A percentile compares a stretch with the other conserved stretches of the same genome.
Evolutionary conservation across 2,113 vertebrate genomes (phyloP).

Genomic region (Cheirogaleus medius): DNA sequence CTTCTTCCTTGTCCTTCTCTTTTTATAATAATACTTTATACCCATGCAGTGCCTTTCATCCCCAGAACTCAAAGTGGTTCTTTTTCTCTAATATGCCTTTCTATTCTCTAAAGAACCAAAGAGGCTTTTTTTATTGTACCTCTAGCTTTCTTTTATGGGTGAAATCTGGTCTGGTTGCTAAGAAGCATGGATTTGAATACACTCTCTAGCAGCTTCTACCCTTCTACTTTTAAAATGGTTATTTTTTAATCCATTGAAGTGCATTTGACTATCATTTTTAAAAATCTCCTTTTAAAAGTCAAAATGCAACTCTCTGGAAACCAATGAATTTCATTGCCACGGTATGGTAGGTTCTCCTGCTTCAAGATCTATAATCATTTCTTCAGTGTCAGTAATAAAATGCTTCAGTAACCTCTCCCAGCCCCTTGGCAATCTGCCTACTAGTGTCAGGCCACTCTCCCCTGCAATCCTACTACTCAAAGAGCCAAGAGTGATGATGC

Average conservation of each 20-base stretch:
- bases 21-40: conserved; percentile 63
- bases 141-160: conserved; percentile 60
- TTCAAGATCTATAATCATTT: conserved; percentile 73
- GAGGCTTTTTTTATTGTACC: conserved; percentile 21
- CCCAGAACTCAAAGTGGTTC: conserved; percentile 69
- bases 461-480: conserved; percentile 50
- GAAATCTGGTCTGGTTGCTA: conserved; percentile 74
- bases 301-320: conserved; percentile 73
- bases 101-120: conserved; percentile 65
- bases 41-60: conserved; percentile 64
- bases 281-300: conserved; percentile 75
- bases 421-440: conserved; percentile 67
- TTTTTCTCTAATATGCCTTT: conserved; percentile 71
- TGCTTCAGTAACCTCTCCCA: conserved; percentile 72
- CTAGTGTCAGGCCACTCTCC: conserved; percentile 47
- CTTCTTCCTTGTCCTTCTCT: conserved; percentile 55
- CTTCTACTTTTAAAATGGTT: conserved; percentile 71
- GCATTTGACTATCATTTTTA: conserved; percentile 72
- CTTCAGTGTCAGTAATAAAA: conserved; percentile 75
- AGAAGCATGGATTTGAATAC: conserved; percentile 75
- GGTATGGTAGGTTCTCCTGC: conserved; percentile 66
- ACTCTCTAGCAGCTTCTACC: conserved; percentile 58
- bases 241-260: conserved; percentile 74
- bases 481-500: conserved; percentile 30
- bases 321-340: conserved; percentile 78